Conservation (phyloP, 2,797 vertebrate genomes). For the Hoplostethus mediterraneus region DNA sequence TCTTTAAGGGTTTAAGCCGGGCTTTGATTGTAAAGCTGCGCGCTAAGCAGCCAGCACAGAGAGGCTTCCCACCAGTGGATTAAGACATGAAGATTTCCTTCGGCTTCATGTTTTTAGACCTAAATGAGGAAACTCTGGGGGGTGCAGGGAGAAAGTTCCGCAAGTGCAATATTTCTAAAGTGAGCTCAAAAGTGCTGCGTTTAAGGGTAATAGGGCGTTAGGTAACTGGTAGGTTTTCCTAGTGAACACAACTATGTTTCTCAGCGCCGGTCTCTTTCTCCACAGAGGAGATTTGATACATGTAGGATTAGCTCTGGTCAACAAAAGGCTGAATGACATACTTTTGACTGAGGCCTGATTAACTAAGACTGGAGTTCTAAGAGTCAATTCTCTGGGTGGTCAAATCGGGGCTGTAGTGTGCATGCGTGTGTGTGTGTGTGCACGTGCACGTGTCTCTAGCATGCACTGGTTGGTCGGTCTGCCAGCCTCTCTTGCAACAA, state of each 20-base stretch:
- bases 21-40: conserved; percentile 69
- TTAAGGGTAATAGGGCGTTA: conserved; percentile 22
- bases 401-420: not conserved
- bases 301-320: not conserved
- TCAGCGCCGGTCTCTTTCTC: not conserved
- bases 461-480: conserved; percentile 53
- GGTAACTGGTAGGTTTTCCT: conserved; percentile 7
- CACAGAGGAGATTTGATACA: conserved; percentile 10
- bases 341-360: not conserved
- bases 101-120: conserved; percentile 7
- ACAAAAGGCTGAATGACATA: not conserved
- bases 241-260: conserved; percentile 18
- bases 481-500: conserved; percentile 62
- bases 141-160: conserved; percentile 3
- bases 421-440: conserved; percentile 1
- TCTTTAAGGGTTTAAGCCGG: conserved; percentile 70
- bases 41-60: conserved; percentile 41
- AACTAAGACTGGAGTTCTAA: not conserved
- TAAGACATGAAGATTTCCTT: conserved; percentile 57
- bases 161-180: conserved; percentile 31
- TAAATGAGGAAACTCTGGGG: not conserved
- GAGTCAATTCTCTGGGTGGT: conserved; percentile 12
- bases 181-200: conserved; percentile 34
- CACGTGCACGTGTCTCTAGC: conserved; percentile 20
- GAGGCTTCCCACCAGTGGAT: conserved; percentile 60